Conservation (phyloP, 2,888 invertebrate genomes). For the Yponomeuta malinellus region DNA sequence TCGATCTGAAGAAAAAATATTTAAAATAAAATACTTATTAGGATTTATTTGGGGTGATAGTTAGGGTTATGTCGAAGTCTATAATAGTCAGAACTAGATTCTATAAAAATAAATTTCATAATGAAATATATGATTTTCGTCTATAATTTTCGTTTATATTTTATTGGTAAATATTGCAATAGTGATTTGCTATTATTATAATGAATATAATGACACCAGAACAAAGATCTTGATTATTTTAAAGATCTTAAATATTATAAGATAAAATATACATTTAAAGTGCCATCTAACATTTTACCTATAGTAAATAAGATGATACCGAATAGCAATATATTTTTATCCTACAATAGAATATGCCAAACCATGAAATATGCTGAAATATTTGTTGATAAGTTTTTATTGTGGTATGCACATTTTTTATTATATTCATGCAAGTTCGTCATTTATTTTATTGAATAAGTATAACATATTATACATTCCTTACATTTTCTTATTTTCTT, state of each 20-base stretch:
- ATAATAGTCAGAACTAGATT: not conserved
- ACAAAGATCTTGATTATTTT: slow-evolving; percentile 1
- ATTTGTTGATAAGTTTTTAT: not conserved
- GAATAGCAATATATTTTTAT: not conserved
- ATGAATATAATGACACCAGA: not conserved
- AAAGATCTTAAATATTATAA: not conserved
- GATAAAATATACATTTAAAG: slow-evolving; percentile 5
- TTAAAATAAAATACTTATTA: not conserved
- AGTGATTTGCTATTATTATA: not conserved
- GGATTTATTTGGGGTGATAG: not conserved
- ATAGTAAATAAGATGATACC: slow-evolving; percentile 2
- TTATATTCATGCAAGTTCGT: not conserved
- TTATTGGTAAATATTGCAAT: not conserved
- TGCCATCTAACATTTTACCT: slow-evolving; percentile 8
- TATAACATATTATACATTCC: not conserved
- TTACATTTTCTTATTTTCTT: not conserved
- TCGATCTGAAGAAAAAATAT: not conserved
- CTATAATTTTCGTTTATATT: not conserved
- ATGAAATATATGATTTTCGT: not conserved
- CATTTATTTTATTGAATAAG: not conserved
- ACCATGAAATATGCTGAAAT: not conserved
- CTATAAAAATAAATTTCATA: not conserved
- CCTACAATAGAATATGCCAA: not conserved
- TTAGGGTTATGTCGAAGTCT: not conserved
- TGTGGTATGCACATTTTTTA: not conserved